Conservation (phyloP, 37 sponge, comb jelly and placozoan species). For the Ianthella basta region DNA sequence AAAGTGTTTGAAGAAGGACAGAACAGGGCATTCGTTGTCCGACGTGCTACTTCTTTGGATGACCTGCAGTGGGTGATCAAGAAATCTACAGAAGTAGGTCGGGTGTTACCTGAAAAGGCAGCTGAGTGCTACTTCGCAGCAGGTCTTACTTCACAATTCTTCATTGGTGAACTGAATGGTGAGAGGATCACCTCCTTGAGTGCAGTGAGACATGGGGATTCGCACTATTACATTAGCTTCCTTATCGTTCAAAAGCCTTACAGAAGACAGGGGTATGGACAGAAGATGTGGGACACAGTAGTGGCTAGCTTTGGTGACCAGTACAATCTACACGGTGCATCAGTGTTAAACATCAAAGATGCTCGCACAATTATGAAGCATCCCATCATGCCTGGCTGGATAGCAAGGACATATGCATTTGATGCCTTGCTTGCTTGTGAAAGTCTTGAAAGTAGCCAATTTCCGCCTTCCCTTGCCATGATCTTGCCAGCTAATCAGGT, state of each 20-base stretch:
- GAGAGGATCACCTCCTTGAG: neutral
- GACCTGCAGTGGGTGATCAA: neutral
- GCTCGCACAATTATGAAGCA: neutral
- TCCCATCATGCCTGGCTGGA: neutral
- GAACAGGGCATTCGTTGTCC: neutral
- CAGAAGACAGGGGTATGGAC: conserved; percentile 17
- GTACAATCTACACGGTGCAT: neutral
- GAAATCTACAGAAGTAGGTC: neutral
- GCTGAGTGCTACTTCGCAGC: conserved; percentile 18
- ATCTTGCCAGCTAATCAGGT: neutral
- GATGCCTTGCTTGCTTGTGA: no score
- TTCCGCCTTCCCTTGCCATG: neutral
- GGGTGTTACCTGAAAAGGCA: neutral
- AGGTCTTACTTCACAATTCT: neutral
- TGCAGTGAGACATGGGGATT: neutral
- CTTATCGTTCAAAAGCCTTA: conserved; percentile 3
- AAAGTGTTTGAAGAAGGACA: no score
- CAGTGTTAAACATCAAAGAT: neutral
- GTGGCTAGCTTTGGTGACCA: neutral
- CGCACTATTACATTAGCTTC: neutral
- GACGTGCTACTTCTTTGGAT: neutral
- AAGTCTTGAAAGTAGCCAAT: no score
- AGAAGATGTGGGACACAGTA: neutral
- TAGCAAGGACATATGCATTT: neutral
- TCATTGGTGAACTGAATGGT: conserved; percentile 27